A percentile compares a stretch with the other conserved stretches of the same genome.
phyloP scores from a whole-genome alignment of 2,113 vertebrate genomes.

The Scortum barcoo region DNA sequence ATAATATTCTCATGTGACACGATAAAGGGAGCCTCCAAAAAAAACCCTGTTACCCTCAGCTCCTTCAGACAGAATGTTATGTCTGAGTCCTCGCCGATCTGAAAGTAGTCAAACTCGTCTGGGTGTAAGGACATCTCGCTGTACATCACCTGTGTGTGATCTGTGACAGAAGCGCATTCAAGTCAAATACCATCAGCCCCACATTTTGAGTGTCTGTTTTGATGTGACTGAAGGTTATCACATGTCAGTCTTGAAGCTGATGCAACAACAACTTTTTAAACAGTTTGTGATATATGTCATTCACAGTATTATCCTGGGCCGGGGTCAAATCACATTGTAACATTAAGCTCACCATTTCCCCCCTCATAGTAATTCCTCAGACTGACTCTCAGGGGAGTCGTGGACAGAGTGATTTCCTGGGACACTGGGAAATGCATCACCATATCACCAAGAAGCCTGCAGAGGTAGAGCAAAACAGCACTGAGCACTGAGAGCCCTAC shows the following conservation, averaged over 20 bases:
- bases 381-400: conserved; percentile 86
- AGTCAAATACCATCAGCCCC: neutral
- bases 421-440: conserved; percentile 89
- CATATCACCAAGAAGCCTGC: conserved; percentile 84
- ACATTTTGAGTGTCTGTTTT: neutral
- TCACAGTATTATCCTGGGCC: neutral
- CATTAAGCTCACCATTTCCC: conserved; percentile 82
- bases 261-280: neutral
- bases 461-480: conserved; percentile 15
- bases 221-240: neutral
- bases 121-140: conserved; percentile 90
- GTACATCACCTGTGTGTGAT: conserved; percentile 83
- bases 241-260: conserved; percentile 2
- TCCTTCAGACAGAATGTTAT: conserved; percentile 97
- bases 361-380: conserved; percentile 89
- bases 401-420: conserved; percentile 92
- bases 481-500: neutral
- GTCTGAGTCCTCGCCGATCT: conserved; percentile 89
- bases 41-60: conserved; percentile 88
- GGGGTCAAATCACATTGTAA: conserved; percentile 3
- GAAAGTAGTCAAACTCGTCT: conserved; percentile 93
- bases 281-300: neutral
- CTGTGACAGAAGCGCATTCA: conserved; percentile 76
- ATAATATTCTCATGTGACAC: conserved; percentile 60
- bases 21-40: conserved; percentile 50